These are phyloP conservation scores for Euphonia xanthogaster DNA, from an alignment of 2,797 vertebrate species.

Conservation along the genomic window DNA sequence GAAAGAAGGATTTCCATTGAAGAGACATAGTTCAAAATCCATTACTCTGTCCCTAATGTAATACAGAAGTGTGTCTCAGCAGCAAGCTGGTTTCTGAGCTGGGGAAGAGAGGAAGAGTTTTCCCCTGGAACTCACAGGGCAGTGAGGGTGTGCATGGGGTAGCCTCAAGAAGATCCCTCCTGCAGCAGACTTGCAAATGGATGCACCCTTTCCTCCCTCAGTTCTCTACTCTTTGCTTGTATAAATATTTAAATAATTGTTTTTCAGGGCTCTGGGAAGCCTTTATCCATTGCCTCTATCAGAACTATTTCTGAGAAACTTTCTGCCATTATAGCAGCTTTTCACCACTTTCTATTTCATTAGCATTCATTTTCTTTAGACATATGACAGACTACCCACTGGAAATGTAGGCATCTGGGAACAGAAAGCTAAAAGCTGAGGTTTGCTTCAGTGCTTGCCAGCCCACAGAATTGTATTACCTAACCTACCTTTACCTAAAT, in stretches of 20 bases:
- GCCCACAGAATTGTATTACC: slow-evolving; percentile 60
- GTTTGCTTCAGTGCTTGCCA: slow-evolving; percentile 65
- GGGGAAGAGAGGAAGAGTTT: background rate
- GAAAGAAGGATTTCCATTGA: background rate
- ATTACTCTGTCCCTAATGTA: background rate
- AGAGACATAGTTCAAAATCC: background rate
- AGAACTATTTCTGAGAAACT: slow-evolving; percentile 44
- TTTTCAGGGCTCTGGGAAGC: slow-evolving; percentile 27
- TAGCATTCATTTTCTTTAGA: slow-evolving; percentile 65
- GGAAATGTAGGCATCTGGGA: slow-evolving; percentile 64
- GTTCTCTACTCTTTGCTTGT: background rate
- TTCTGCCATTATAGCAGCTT: slow-evolving; percentile 34
- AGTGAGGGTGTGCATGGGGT: background rate
- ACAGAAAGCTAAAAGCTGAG: slow-evolving; percentile 62
- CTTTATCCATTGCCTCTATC: background rate
- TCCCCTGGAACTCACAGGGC: background rate
- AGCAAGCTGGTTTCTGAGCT: background rate
- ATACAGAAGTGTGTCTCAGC: background rate
- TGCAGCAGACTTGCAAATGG: background rate
- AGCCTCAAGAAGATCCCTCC: background rate
- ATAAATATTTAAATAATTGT: slow-evolving; percentile 50
- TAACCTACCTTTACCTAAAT: slow-evolving; percentile 66
- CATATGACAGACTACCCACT: slow-evolving; percentile 47
- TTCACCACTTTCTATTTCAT: slow-evolving; percentile 62
- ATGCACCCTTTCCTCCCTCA: background rate